Base-by-base conservation (phyloP, 2,113 vertebrate genomes). In the Eptesicus fuscus region DNA sequence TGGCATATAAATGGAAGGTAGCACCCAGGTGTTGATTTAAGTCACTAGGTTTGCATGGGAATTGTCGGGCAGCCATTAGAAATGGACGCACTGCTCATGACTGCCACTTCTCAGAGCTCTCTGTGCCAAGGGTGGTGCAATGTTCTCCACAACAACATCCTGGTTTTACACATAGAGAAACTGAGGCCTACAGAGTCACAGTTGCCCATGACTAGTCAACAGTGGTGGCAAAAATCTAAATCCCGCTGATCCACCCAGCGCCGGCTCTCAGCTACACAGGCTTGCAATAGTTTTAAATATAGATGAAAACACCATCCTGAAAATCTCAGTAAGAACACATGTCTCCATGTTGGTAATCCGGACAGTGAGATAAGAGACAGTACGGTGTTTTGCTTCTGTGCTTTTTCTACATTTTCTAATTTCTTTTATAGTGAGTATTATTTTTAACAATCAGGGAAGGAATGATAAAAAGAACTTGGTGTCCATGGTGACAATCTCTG, bases 301-400 rank as follows among this genome's bases (percentile, higher is more conserved):
- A 47, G 18, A 4, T 23, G n/a, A 82, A 77, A 69, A 25, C 32
- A 17, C 0, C 17, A 42, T 11, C 2, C 14, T 14, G 12, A 56
- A 30, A 14, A 44, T 28, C 59, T 56, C 25, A 4, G 6, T 44
- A 73, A 35, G 17, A 17, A 35, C 5, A 9, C 10, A 0, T 9
- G 4, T 61, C 22, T 44, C 37, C 35, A 11, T 0, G 0, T 1
- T 17, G 22, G 59, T 23, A 2, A 35, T 44, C 63, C 9, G 44
- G 42, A 25, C 12, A 56, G 20, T 47, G 20, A 30, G 16, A 12
- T 5, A 17, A n/a, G 42, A 67, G 3, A 20, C 47, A 49, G 47
- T 49, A 51, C 2, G 11, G 44, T 9, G 16, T 22, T 82, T 70
- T 82, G 30, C 49, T 59, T 76, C 7, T 37, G 59, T 42, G 42